Conservation (phyloP, 2,797 vertebrate genomes). For the Poecile montanus region DNA sequence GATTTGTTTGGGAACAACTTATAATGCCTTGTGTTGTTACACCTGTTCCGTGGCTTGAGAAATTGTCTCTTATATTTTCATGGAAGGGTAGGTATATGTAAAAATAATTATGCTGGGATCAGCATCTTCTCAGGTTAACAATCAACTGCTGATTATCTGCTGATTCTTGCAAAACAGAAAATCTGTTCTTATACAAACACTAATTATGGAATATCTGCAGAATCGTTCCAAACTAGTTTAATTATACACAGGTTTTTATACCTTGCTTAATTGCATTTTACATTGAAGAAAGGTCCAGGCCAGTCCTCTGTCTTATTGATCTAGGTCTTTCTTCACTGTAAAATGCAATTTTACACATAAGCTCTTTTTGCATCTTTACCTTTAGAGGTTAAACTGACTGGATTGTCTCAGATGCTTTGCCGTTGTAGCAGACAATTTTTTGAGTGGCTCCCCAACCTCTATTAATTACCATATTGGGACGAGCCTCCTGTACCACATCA, state of each 20-base stretch:
- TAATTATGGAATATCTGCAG: constrained; percentile 74
- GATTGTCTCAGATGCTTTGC: constrained; percentile 13
- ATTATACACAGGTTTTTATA: constrained; percentile 60
- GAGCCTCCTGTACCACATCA: constrained; percentile 59
- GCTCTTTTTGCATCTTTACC: constrained; percentile 41
- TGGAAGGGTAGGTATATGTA: background rate
- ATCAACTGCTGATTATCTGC: constrained; percentile 67
- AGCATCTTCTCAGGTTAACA: constrained; percentile 61
- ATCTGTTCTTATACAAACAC: constrained; percentile 68
- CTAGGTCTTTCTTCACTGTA: background rate
- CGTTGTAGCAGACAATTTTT: constrained; percentile 48
- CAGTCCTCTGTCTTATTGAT: constrained; percentile 31
- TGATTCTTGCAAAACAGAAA: constrained; percentile 65
- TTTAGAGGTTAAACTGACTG: constrained; percentile 60
- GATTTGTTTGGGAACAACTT: background rate
- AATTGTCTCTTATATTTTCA: background rate
- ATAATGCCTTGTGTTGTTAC: background rate
- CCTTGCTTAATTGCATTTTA: constrained; percentile 63
- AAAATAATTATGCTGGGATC: constrained; percentile 48
- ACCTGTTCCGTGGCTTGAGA: background rate
- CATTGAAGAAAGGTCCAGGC: constrained; percentile 36
- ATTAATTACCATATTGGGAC: constrained; percentile 43
- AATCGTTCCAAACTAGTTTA: constrained; percentile 67
- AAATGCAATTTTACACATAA: background rate
- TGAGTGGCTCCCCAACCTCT: constrained; percentile 54